These are phyloP conservation scores for Tetranychus truncatus DNA, from an alignment of 2,888 invertebrate genomes.

Conservation along the genomic window DNA sequence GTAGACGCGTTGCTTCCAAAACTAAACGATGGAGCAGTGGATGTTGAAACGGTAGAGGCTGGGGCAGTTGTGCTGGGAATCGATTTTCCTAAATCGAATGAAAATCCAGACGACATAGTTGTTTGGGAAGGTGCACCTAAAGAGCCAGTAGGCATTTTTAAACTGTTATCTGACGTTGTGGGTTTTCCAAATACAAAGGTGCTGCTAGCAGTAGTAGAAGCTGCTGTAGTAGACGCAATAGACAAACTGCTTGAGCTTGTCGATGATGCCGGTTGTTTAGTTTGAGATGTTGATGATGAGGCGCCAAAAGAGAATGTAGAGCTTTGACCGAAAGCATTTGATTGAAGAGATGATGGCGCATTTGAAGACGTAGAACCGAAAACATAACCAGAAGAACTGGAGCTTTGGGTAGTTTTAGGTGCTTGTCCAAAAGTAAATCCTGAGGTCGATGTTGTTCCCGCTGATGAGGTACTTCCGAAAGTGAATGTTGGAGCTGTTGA, in stretches of 20 bases:
- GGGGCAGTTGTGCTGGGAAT: neutral
- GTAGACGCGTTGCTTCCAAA: neutral
- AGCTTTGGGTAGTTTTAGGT: neutral
- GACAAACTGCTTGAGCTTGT: neutral
- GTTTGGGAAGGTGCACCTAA: too few relatives aligned
- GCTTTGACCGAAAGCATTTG: conserved; percentile 24
- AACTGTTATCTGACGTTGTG: too few relatives aligned
- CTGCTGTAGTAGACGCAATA: neutral
- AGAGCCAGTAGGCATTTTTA: too few relatives aligned
- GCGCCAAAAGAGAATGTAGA: conserved; percentile 36
- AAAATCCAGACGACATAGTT: neutral
- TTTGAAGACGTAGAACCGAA: conserved; percentile 30
- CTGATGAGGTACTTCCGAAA: neutral
- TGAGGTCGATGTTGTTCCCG: neutral
- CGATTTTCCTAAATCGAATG: neutral
- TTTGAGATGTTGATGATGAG: neutral
- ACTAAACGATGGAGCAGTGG: neutral
- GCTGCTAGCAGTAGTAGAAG: neutral
- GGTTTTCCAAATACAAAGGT: neutral
- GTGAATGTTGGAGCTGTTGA: neutral
- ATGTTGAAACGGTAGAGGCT: neutral
- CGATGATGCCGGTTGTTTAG: conserved; percentile 23
- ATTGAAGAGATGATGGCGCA: neutral
- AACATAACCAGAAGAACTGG: conserved; percentile 29
- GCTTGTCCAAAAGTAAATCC: conserved; percentile 6